Evolutionary conservation across 2,797 vertebrate genomes (phyloP), one percentile per base, ranked within the genome.

Genomic region (Propithecus deckenii): DNA sequence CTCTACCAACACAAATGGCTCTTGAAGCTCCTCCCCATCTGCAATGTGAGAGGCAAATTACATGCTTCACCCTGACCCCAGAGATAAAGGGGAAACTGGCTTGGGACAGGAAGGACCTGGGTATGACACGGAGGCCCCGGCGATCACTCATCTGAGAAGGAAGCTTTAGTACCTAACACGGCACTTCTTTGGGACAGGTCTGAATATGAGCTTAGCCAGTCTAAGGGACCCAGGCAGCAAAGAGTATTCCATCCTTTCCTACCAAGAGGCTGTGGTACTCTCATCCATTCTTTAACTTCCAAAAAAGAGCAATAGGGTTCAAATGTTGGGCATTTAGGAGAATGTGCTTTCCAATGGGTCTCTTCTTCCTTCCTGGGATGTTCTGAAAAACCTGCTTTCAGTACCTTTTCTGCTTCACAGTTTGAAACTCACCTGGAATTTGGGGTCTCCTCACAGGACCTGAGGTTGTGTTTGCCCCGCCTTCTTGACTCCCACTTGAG

Each of bases 401-500:
- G 35, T 13, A 20, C 41, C 30, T 17, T 79, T 17, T 75, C 18
- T 30, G 17, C 14, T 55, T 65, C 52, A 48, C 5, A 38, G 32
- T 15, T 38, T 5, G 13, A 76, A 92, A 95, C 95, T 94, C 93
- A 98, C 98, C 98, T 94, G 98, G 98, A 89, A 98, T 96, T 83
- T 96, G 96, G 75, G 98, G 63, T 69, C 23, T 97, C 74, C 97
- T 95, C 0, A 5, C 18, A 43, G 95, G 97, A 76, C 59, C n/a
- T 1, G 95, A 89, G 63, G 96, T 96, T 0, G 97, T 95, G 41
- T 28, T 96, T 15, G 32, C 23, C 0, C 57, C 87, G 17, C 50
- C 30, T 4, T 41, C 89, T 89, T 46, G 89, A 86, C 71, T 97
- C 7, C 85, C 97, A 23, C 86, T 89, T 55, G 96, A 87, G 18